Evolutionary conservation across 2,113 vertebrate species (phyloP), one percentile per base, ranked within the genome.

Genomic region (Hemicordylus capensis): DNA sequence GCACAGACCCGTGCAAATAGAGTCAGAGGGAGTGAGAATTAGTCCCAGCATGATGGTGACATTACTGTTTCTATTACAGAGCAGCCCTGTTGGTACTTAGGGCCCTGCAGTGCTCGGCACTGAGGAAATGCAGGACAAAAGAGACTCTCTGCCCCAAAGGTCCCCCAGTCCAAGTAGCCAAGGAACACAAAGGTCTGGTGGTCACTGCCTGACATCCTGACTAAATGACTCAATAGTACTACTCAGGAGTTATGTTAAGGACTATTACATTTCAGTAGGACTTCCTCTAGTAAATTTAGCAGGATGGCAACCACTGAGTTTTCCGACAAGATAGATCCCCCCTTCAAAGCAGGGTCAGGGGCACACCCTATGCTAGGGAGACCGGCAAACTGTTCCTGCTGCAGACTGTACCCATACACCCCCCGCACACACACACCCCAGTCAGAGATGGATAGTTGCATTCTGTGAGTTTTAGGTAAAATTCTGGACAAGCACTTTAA

Each of bases 31-130:
- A 85, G 84, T 26, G 84, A 79, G 84, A 85, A 85, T 85, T 85
- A 85, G 76, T 85, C 84, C 84, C 84, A 85, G 84, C 76, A 39
- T 80, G 84, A 85, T 85, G 84, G 76, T 85, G 84, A 85, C 84
- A 85, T 85, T 85, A 79, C 84, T 85, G 76, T 85, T 85, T 85
- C 84, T 85, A 85, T 85, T 85, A 85, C 66, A 79, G 76, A 73
- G 67, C 84, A 72, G 76, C 17, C 66, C 66, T 39, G 56, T 66
- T 79, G 72, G 42, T 61, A 54, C 84, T 80, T 72, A 37, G 69
- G 58, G 67, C 42, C 64, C 44, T 80, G 66, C 76, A 61, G 76
- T 51, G 76, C 42, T 85, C n/a, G 76, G 84, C 31, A 37, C 56
- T 85, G 76, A 80, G 46, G 44, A 80, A 72, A 72, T 51, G 66